phyloP scores from a whole-genome alignment of 2,113 vertebrate genomes.

The Alces alces region DNA sequence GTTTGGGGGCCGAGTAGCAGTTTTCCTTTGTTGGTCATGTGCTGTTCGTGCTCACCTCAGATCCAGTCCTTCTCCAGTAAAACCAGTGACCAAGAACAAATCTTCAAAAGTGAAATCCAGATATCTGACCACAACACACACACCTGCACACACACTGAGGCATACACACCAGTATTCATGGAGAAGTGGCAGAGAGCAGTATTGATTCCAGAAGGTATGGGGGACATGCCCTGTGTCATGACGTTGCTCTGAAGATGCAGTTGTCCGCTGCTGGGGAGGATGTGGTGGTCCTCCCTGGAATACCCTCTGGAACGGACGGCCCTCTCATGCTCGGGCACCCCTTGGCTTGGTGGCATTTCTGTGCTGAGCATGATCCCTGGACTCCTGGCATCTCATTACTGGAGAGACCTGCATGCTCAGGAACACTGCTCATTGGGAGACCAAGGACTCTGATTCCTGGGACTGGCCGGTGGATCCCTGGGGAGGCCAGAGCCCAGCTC shows the following conservation, averaged over 20 bases:
- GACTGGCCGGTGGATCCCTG: background rate
- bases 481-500: background rate
- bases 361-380: background rate
- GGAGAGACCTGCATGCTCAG: background rate
- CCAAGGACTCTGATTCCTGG: background rate
- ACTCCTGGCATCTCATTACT: background rate
- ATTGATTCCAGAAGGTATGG: background rate
- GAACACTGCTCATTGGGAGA: background rate
- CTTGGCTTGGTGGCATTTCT: background rate
- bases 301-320: background rate
- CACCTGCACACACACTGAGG: rapidly evolving
- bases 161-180: background rate
- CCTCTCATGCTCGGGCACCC: background rate
- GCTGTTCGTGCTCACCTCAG: background rate
- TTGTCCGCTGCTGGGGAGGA: background rate
- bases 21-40: background rate
- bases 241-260: background rate
- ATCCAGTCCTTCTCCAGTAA: background rate
- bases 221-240: background rate
- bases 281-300: background rate
- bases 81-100: background rate
- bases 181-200: background rate
- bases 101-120: background rate
- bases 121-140: background rate
- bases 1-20: background rate